A percentile compares a stretch with the other conserved stretches of the same genome.
These are phyloP conservation scores for Platanista minor DNA, from an alignment of 2,113 vertebrate species.

Conservation along the genomic window DNA sequence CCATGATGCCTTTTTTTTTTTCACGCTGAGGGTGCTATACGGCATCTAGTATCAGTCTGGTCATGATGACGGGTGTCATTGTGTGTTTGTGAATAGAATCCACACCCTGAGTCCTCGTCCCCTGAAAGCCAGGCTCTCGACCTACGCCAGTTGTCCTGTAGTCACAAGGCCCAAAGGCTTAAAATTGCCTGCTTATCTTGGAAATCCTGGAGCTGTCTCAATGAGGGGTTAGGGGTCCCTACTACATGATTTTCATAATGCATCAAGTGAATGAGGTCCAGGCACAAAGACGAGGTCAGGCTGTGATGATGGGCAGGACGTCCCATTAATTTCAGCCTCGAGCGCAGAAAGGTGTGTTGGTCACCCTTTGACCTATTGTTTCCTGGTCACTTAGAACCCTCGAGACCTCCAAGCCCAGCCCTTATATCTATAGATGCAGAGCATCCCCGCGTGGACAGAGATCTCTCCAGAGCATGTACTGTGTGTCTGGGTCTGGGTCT, in stretches of 20 bases:
- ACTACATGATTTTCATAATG: constrained; percentile 62
- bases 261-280: constrained; percentile 38
- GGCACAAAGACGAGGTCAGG: constrained; percentile 51
- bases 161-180: accelerated
- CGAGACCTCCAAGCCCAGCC: no score
- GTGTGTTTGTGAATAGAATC: accelerated
- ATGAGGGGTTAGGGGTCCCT: constrained; percentile 26
- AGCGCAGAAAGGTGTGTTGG: constrained; percentile 50
- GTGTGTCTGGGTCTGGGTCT: not conserved
- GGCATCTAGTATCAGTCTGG: accelerated
- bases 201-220: constrained; percentile 5
- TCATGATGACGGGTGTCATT: accelerated
- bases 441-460: not conserved
- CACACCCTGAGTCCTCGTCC: not conserved
- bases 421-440: not conserved
- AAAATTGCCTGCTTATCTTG: not conserved
- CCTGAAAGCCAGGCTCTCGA: not conserved
- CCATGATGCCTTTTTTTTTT: accelerated
- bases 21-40: not conserved
- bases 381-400: constrained; percentile 41
- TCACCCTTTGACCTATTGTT: constrained; percentile 66
- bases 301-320: constrained; percentile 57
- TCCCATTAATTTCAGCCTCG: constrained; percentile 54
- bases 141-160: not conserved
- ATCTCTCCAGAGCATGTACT: not conserved